These are phyloP conservation scores for Watsonalla binaria DNA, from an alignment of 2,888 invertebrate species.

Conservation along the genomic window DNA sequence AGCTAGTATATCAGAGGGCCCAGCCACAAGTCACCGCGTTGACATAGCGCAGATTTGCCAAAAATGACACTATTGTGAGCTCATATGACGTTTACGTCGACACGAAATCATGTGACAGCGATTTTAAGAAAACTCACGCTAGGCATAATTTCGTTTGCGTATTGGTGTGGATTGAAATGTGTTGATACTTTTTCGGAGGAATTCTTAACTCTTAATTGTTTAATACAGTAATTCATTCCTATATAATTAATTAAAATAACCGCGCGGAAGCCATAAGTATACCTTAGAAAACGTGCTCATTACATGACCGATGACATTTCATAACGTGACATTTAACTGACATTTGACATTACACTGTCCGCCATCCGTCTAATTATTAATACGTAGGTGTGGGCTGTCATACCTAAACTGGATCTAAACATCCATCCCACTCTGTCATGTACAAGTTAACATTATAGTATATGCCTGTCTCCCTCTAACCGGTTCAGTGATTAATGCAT, in stretches of 20 bases:
- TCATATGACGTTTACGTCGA: too few species aligned
- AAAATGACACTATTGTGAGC: too few species aligned
- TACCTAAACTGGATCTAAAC: constrained; percentile 23
- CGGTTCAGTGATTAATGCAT: constrained; percentile 56
- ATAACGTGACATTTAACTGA: constrained; percentile 63
- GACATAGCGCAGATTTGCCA: too few species aligned
- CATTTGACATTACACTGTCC: constrained; percentile 69
- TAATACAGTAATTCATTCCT: too few species aligned
- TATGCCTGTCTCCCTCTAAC: constrained; percentile 40
- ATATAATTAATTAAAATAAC: not conserved
- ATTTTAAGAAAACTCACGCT: too few species aligned
- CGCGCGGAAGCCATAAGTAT: not conserved
- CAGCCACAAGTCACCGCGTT: too few species aligned
- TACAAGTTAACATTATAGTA: constrained; percentile 25
- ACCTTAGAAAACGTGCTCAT: not conserved
- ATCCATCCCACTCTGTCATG: constrained; percentile 3
- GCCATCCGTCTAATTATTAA: constrained; percentile 65
- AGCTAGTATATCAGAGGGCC: too few species aligned
- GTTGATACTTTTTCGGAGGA: too few species aligned
- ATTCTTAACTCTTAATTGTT: too few species aligned
- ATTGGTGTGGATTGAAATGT: too few species aligned
- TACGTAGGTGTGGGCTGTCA: constrained; percentile 66
- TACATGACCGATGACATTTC: constrained; percentile 37
- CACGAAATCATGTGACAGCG: too few species aligned
- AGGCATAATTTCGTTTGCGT: too few species aligned